Evolutionary conservation across 2,888 invertebrate genomes (phyloP), one percentile per base, ranked within the genome.

Genomic region (Fragum fragum): DNA sequence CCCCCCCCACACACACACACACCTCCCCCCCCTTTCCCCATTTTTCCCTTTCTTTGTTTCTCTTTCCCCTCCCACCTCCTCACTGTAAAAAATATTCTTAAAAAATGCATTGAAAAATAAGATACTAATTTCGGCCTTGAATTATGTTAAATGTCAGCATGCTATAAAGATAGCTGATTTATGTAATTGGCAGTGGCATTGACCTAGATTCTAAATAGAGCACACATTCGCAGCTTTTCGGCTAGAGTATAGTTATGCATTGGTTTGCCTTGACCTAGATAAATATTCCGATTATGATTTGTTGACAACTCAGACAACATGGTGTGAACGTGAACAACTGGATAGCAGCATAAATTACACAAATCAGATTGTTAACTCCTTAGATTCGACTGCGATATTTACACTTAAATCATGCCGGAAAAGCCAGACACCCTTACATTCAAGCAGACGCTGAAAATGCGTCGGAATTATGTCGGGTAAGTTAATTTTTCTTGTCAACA

Each of bases 361-460:
- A 18, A 16, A 47, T 9, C 5, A 47, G 47, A 47, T 47, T 47
- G 47, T 3, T 47, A 18, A 18, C 47, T 47, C 5, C 14, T 47
- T 47, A n/a, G 14, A 47, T n/a, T 47, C 16, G 47, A n/a, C 47
- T 47, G 47, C n/a, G 14, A 47, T 5, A 47, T 14, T 5, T 14
- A 47, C n/a, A 14, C 5, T 14, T 3, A 47, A 61, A 76, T 42
- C 23, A 83, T 83, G 83, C 83, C 83, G 26, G 83, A 83, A 53
- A 83, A 83, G 39, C 80, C 83, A n/a, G 77, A 83, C 23, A 28
- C 26, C 18, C 55, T 75, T 14, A 72, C 83, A 6, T 80, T 83
- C 23, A 83, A 83, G 59, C 80, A 83, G 72, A 83, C 83, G 79
- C 77, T 83, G 18, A 83, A 80, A 80, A 83, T 83, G 83, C 77